phyloP scores from a whole-genome alignment of 2,888 invertebrate species.

The Tetragnatha montana region DNA sequence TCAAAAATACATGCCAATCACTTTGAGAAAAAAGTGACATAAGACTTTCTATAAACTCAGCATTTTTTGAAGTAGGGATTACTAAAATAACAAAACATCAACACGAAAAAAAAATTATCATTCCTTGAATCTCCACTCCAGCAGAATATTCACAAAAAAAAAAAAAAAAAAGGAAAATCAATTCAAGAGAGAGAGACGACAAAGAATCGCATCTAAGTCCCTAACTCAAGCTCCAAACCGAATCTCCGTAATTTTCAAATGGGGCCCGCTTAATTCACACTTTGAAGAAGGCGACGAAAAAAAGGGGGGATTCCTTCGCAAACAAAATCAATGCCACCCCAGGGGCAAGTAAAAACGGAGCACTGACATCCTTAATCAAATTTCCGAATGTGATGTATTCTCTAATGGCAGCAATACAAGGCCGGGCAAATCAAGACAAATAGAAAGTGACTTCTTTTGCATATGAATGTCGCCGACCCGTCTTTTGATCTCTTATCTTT shows the following conservation, averaged over 20 bases:
- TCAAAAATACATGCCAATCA: too few species aligned
- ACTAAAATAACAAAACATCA: not conserved
- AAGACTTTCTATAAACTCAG: too few species aligned
- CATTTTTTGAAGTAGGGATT: not conserved
- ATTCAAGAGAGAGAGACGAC: not conserved
- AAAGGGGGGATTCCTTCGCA: slow-evolving; percentile 19
- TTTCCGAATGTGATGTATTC: slow-evolving; percentile 54
- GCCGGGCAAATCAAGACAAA: slow-evolving; percentile 56
- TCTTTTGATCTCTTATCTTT: slow-evolving; percentile 35
- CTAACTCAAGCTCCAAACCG: not conserved
- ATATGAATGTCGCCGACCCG: slow-evolving; percentile 11
- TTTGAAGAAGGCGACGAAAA: not conserved
- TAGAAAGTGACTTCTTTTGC: slow-evolving; percentile 44
- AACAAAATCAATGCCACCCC: slow-evolving; percentile 50
- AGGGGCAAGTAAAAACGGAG: not conserved
- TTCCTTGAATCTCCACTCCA: not conserved
- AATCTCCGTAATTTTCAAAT: slow-evolving; percentile 18
- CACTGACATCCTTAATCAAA: slow-evolving; percentile 63
- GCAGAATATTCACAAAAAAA: not conserved
- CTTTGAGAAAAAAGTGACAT: too few species aligned
- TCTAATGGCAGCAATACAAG: slow-evolving; percentile 32
- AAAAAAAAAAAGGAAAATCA: not conserved
- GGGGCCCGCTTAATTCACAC: not conserved
- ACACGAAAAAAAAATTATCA: not conserved
- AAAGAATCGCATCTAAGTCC: not conserved